phyloP scores from a whole-genome alignment of 53 echinoderm and acorn worm genomes.

The Crossaster papposus region DNA sequence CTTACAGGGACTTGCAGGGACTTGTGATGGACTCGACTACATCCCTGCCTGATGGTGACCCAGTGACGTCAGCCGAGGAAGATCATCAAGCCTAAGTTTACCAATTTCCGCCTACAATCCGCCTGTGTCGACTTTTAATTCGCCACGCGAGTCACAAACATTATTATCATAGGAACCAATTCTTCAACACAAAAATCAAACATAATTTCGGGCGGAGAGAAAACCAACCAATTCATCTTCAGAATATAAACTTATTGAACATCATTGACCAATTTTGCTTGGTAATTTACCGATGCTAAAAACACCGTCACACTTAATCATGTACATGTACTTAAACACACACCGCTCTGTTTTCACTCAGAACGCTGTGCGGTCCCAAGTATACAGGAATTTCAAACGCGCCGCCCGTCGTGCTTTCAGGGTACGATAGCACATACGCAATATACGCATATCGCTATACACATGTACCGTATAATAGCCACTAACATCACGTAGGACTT shows the following conservation, averaged over 20 bases:
- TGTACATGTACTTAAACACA: neutral
- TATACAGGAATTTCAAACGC: constrained; percentile 1
- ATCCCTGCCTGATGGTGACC: no score
- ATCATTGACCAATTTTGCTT: neutral
- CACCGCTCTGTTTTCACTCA: neutral
- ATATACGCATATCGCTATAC: neutral
- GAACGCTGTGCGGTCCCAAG: neutral
- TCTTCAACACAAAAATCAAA: no score
- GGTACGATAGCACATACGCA: constrained; percentile 20
- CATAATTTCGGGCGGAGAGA: no score
- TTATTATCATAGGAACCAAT: no score
- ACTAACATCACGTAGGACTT: neutral
- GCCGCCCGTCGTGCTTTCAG: constrained; percentile 17
- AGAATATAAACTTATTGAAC: neutral
- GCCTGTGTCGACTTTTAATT: no score
- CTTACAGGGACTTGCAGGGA: no score
- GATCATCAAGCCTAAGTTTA: no score
- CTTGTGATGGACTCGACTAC: no score
- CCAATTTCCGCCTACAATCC: no score
- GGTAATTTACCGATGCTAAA: neutral
- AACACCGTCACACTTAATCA: neutral
- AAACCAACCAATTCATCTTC: no score
- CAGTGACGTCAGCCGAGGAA: no score
- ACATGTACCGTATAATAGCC: neutral
- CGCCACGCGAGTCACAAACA: no score